Percentiles rank a stretch among this genome's conserved stretches.
Evolutionary conservation across 1,140 invertebrate genomes (phyloP).

Genomic region (Arion vulgaris): DNA sequence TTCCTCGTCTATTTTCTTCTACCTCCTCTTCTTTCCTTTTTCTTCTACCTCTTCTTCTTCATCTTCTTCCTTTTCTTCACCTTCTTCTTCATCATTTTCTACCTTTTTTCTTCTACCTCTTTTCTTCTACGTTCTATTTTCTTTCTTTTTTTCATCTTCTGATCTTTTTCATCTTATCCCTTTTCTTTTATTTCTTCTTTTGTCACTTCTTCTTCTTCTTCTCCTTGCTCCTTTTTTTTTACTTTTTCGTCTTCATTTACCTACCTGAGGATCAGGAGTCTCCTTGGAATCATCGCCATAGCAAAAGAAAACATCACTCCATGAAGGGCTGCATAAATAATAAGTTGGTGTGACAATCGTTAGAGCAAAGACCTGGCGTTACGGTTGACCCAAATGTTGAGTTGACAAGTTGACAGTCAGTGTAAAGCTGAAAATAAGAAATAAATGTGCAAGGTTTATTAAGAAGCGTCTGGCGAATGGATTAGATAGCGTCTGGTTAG

Average conservation of each 20-base stretch:
- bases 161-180: too few relatives aligned
- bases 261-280: background rate
- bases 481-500: too few relatives aligned
- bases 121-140: too few relatives aligned
- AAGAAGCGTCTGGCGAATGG: background rate
- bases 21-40: too few relatives aligned
- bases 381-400: background rate
- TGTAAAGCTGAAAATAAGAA: background rate
- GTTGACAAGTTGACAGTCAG: background rate
- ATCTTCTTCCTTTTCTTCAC: too few relatives aligned
- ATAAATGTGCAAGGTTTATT: too few relatives aligned
- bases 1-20: too few relatives aligned
- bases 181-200: too few relatives aligned
- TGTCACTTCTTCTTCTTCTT: background rate
- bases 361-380: background rate
- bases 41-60: too few relatives aligned
- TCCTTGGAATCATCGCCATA: background rate
- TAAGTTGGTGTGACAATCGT: conserved; percentile 3
- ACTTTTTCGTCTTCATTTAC: background rate
- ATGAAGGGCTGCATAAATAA: conserved; percentile 1
- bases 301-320: background rate
- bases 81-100: too few relatives aligned
- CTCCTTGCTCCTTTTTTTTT: background rate
- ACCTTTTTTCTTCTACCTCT: too few relatives aligned
- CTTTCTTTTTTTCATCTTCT: too few relatives aligned